Evolutionary conservation across 2,888 invertebrate genomes (phyloP), one percentile per base, ranked within the genome.

Genomic region (Cryptocephalus primarius): DNA sequence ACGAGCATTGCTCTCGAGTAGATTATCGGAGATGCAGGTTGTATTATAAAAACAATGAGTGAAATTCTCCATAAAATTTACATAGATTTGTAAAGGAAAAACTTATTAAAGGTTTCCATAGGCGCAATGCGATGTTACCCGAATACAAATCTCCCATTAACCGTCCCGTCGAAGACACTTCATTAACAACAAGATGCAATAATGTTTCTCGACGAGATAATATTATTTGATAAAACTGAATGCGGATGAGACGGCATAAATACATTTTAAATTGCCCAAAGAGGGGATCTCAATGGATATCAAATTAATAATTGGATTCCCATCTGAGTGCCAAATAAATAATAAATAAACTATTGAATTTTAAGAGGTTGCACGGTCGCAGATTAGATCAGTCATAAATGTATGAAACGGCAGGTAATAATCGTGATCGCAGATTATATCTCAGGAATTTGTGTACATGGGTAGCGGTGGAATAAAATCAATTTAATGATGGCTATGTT

Each of bases 381-480:
- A 65, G 65, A 66, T 66, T 61, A 63, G 64, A 64, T 65, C 64
- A 58, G 60, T 58, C 60, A 59, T 64, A 65, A 66, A 65, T 64
- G 55, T 52, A 60, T 57, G 60, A 55, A 56, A 57, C 62, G 58
- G 58, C 61, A 33, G 42, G 43, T 63, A 64, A 64, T 56, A 59
- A 58, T 54, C 51, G 41, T 46, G 54, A 47, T 50, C 47, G 56
- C 59, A 60, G 65, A 66, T 65, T 59, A 61, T 62, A 66, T 66
- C 67, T 61, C 55, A 49, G 61, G 64, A 66, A 66, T 66, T 65
- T 64, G 63, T 63, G 56, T 58, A 58, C 58, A 60, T 62, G 58
- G 56, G 59, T 59, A 57, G 58, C 22, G 55, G 55, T 55, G 58
- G 57, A 59, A 60, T 62, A 62, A 64, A 66, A 65, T 66, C 65